Evolutionary conservation across 1,140 invertebrate species (phyloP).

Genomic region (Drosophila sulfurigaster): DNA sequence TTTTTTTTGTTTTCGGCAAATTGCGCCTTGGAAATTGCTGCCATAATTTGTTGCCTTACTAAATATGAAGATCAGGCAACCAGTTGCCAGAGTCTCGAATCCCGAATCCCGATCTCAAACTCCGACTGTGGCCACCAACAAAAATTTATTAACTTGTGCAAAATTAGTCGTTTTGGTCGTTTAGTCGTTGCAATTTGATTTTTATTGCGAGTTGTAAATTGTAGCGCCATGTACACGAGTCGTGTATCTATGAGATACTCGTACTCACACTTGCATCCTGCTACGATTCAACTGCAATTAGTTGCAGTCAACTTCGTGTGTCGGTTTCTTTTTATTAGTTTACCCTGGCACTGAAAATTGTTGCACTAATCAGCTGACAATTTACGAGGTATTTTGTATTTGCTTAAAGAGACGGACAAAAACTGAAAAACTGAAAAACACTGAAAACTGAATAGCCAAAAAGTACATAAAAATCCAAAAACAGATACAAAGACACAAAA

Average conservation of each 20-base stretch:
- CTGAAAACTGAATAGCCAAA: not conserved
- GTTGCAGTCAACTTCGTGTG: conserved; percentile 12
- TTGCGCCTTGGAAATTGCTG: conserved; percentile 78
- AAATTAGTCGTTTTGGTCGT: conserved; percentile 83
- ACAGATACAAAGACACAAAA: not conserved
- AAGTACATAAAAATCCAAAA: conserved; percentile 61
- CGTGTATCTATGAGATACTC: conserved; percentile 68
- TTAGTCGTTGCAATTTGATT: conserved; percentile 81
- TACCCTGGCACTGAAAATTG: conserved; percentile 73
- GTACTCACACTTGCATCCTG: conserved; percentile 41
- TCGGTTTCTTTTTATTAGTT: conserved; percentile 51
- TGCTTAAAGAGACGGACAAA: conserved; percentile 45
- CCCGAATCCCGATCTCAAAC: not conserved
- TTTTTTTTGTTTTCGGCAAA: conserved; percentile 70
- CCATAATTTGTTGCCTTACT: conserved; percentile 80
- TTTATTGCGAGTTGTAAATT: conserved; percentile 70
- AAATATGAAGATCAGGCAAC: conserved; percentile 78
- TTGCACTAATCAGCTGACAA: conserved; percentile 80
- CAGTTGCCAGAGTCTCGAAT: too few species aligned
- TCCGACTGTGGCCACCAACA: conserved; percentile 1
- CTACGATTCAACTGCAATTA: conserved; percentile 23
- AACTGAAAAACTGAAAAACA: not conserved
- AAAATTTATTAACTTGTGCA: conserved; percentile 82
- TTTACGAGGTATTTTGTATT: conserved; percentile 71
- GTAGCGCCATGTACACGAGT: conserved; percentile 34